phyloP scores from a whole-genome alignment of 2,888 invertebrate species.

The Pyrochroa serraticornis region DNA sequence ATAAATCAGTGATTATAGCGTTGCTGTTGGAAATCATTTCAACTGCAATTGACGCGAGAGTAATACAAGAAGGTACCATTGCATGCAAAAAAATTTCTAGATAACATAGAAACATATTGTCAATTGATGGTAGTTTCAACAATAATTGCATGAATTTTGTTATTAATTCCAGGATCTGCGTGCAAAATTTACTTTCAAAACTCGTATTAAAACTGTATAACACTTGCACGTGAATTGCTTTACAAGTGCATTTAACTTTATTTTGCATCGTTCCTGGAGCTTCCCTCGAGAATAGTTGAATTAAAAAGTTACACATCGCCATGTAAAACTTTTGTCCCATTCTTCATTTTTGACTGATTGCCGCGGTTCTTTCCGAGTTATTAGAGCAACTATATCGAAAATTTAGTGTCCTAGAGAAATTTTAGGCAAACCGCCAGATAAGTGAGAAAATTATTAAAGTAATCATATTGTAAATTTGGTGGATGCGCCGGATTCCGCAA shows the following conservation, averaged over 20 bases:
- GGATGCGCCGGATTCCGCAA: too few relatives aligned
- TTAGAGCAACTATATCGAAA: too few relatives aligned
- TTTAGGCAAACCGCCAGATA: too few relatives aligned
- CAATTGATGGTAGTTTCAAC: background rate
- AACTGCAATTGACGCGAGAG: conserved; percentile 19
- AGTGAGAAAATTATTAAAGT: too few relatives aligned
- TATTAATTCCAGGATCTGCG: too few relatives aligned
- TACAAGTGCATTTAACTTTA: conserved; percentile 2
- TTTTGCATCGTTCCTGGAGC: background rate
- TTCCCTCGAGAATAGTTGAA: background rate
- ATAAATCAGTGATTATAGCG: conserved; percentile 20
- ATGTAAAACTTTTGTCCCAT: background rate
- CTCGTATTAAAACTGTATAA: too few relatives aligned
- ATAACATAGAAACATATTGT: background rate
- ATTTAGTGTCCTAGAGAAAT: too few relatives aligned
- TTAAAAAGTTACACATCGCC: conserved; percentile 2
- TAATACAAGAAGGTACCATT: conserved; percentile 28
- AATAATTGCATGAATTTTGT: background rate
- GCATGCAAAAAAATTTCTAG: conserved; percentile 25
- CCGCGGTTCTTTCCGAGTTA: background rate
- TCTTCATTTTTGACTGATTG: background rate
- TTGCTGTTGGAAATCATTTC: conserved; percentile 17
- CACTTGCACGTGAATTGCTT: too few relatives aligned
- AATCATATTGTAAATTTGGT: too few relatives aligned
- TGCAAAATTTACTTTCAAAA: too few relatives aligned